A percentile compares a stretch with the other conserved stretches of the same genome.
Conservation (phyloP, 1,140 invertebrate species). For the Laupala kohalensis region DNA sequence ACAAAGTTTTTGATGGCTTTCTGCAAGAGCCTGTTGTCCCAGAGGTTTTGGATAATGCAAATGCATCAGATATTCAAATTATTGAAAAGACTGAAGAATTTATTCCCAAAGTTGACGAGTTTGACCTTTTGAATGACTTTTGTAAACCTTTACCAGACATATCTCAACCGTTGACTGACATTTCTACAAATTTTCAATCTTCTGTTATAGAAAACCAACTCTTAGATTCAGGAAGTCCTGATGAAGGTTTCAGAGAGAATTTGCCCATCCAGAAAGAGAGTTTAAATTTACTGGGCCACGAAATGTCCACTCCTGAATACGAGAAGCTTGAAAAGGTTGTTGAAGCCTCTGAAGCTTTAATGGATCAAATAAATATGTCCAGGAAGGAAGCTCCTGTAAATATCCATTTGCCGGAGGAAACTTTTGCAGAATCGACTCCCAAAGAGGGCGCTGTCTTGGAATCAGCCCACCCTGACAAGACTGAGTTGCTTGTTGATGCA, state of each 20-base stretch:
- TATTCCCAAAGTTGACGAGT: not conserved
- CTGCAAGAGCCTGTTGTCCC: not conserved
- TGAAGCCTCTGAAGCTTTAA: not conserved
- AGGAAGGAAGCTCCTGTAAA: not conserved
- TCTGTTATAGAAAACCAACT: not conserved
- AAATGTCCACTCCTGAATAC: not conserved
- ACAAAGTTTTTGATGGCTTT: no score
- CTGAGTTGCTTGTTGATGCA: not conserved
- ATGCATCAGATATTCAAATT: not conserved
- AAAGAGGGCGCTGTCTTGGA: not conserved
- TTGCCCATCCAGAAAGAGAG: not conserved
- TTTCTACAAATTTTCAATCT: not conserved
- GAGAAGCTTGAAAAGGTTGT: not conserved
- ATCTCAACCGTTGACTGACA: not conserved
- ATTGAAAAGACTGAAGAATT: not conserved
- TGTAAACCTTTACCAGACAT: not conserved
- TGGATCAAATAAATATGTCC: not conserved
- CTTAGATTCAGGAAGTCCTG: not conserved
- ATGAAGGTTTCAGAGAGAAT: not conserved
- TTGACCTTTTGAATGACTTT: not conserved
- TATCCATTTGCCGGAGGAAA: not conserved
- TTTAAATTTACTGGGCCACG: not conserved
- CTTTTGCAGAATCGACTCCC: not conserved
- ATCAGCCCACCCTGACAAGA: not conserved
- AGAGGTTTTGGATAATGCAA: not conserved